phyloP scores from a whole-genome alignment of 2,113 vertebrate genomes.

The Anoura caudifer region DNA sequence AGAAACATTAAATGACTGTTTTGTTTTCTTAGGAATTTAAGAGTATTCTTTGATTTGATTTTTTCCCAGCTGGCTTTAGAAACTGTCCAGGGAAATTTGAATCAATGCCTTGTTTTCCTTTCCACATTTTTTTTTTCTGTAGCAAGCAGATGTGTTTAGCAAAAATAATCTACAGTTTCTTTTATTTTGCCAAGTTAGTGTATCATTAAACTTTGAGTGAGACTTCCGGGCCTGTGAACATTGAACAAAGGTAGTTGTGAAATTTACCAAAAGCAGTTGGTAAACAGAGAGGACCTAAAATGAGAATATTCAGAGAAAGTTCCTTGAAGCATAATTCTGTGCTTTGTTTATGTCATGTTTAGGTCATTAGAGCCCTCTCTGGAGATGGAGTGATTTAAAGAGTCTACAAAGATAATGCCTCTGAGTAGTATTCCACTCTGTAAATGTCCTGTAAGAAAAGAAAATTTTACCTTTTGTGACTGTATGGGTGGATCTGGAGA shows the following conservation, averaged over 20 bases:
- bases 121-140: constrained; percentile 9
- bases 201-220: constrained; percentile 36
- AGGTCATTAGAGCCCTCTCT: not conserved
- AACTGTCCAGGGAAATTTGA: not conserved
- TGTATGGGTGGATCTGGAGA: too few species aligned
- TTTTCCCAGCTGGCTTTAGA: constrained; percentile 28
- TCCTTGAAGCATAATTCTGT: not conserved
- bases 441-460: too few species aligned
- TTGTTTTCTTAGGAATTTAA: constrained; percentile 42
- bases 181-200: not conserved
- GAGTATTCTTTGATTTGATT: not conserved
- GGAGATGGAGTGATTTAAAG: not conserved
- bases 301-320: not conserved
- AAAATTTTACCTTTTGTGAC: too few species aligned
- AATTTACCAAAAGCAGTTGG: not conserved
- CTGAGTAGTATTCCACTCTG: too few species aligned
- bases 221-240: not conserved
- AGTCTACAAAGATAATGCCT: not conserved
- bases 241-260: not conserved
- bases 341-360: not conserved
- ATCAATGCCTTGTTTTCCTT: constrained; percentile 45
- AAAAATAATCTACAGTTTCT: constrained; percentile 4
- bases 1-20: not conserved
- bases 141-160: constrained; percentile 33
- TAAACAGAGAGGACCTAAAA: not conserved